These are phyloP conservation scores for Gopherus evgoodei DNA, from an alignment of 2,113 vertebrate genomes.

Conservation along the genomic window DNA sequence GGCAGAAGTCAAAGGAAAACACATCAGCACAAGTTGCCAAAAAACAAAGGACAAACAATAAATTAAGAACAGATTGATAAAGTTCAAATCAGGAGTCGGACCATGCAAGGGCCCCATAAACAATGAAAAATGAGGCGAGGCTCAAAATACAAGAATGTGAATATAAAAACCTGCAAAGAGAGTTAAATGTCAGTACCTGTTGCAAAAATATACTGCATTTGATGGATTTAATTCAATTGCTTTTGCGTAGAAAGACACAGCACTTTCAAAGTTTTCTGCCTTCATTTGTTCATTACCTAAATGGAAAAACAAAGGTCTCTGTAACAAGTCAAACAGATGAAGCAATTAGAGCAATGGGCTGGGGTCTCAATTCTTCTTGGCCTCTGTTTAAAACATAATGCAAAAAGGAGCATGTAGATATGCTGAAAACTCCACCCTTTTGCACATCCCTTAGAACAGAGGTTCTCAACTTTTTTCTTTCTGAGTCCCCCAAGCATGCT, in stretches of 20 bases:
- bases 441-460: background rate
- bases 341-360: fast-evolving
- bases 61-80: background rate
- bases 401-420: background rate
- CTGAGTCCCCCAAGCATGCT: no score
- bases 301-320: fast-evolving
- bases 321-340: fast-evolving
- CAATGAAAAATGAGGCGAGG: fast-evolving
- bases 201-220: constrained; percentile 97
- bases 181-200: constrained; percentile 81
- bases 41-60: background rate
- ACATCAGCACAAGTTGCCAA: background rate
- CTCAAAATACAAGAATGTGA: fast-evolving
- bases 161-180: background rate
- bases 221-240: constrained; percentile 92
- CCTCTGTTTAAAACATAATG: background rate
- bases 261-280: constrained; percentile 91
- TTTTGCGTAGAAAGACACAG: constrained; percentile 92
- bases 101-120: background rate
- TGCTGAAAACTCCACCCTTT: fast-evolving
- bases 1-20: background rate
- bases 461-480: no score
- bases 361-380: fast-evolving
- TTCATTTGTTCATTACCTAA: constrained; percentile 98
- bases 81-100: background rate